Percentiles rank a stretch among this genome's conserved stretches.
phyloP scores from a whole-genome alignment of 2,888 invertebrate genomes.

The Erebia ligea region DNA sequence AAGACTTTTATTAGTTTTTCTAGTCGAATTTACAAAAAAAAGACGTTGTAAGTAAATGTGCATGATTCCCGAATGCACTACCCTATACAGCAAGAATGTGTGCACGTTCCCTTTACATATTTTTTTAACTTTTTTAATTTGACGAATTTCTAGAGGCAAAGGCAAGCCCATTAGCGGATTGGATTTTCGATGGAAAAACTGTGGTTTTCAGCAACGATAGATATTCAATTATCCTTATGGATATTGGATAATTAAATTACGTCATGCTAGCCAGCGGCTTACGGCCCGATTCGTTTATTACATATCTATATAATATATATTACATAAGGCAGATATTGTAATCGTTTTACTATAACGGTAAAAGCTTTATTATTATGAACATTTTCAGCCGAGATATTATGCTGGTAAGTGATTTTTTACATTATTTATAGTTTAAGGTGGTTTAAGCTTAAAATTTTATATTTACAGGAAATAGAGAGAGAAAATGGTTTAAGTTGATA shows the following conservation, averaged over 20 bases:
- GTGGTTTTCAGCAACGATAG: slow-evolving; percentile 35
- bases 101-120: slow-evolving; percentile 70
- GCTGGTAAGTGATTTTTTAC: slow-evolving; percentile 12
- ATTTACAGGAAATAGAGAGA: neutral
- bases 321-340: slow-evolving; percentile 2
- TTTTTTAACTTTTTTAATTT: slow-evolving; percentile 52
- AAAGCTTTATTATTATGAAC: neutral
- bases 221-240: slow-evolving; percentile 43
- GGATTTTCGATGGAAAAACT: slow-evolving; percentile 54
- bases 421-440: neutral
- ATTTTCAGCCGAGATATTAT: neutral
- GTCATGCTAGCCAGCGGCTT: slow-evolving; percentile 38
- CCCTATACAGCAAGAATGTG: slow-evolving; percentile 74
- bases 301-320: slow-evolving; percentile 9
- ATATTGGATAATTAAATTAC: slow-evolving; percentile 42
- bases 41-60: slow-evolving; percentile 77
- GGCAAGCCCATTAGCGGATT: slow-evolving; percentile 73
- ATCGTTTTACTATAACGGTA: slow-evolving; percentile 11
- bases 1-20: slow-evolving; percentile 29
- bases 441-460: neutral
- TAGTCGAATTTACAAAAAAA: slow-evolving; percentile 55
- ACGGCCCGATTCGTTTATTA: slow-evolving; percentile 34
- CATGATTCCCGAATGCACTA: slow-evolving; percentile 80
- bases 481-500: no score
- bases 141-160: slow-evolving; percentile 64